Evolutionary conservation across 30 jellyfish, hydroid and myxozoan species (phyloP).

Genomic region (Aurelia sp.): DNA sequence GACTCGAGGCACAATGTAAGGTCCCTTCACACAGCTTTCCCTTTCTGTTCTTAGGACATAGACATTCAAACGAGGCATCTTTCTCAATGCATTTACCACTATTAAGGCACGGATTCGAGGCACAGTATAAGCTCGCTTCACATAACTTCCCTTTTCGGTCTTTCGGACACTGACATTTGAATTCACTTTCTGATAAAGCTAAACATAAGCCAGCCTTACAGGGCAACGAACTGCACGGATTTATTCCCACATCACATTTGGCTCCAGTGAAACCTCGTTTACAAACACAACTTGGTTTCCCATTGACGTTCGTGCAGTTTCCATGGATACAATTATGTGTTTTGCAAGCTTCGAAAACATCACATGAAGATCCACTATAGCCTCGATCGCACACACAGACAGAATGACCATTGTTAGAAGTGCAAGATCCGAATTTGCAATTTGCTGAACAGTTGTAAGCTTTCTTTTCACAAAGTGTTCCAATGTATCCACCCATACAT

Average conservation of each 20-base stretch:
- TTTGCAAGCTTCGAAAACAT: slow-evolving; percentile 61
- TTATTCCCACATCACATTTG: slow-evolving; percentile 55
- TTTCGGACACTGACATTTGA: slow-evolving; percentile 62
- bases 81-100: slow-evolving; percentile 57
- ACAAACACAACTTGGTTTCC: slow-evolving; percentile 47
- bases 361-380: slow-evolving; percentile 49
- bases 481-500: slow-evolving; percentile 63
- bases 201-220: slow-evolving; percentile 65
- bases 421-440: slow-evolving; percentile 68
- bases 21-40: slow-evolving; percentile 60
- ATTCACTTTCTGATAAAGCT: slow-evolving; percentile 48
- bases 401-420: slow-evolving; percentile 20
- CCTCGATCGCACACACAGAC: slow-evolving; percentile 64
- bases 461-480: slow-evolving; percentile 52
- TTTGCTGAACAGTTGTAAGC: slow-evolving; percentile 41
- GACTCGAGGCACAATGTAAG: slow-evolving; percentile 48
- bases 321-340: slow-evolving; percentile 59
- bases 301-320: slow-evolving; percentile 45
- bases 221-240: slow-evolving; percentile 55
- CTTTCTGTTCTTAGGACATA: slow-evolving; percentile 39
- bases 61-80: slow-evolving; percentile 15
- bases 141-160: slow-evolving; percentile 63
- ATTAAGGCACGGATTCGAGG: slow-evolving; percentile 62
- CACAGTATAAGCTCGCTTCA: slow-evolving; percentile 34
- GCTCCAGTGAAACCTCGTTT: slow-evolving; percentile 61